phyloP scores from a whole-genome alignment of 2,797 vertebrate species.

The Micromesistius poutassou region DNA sequence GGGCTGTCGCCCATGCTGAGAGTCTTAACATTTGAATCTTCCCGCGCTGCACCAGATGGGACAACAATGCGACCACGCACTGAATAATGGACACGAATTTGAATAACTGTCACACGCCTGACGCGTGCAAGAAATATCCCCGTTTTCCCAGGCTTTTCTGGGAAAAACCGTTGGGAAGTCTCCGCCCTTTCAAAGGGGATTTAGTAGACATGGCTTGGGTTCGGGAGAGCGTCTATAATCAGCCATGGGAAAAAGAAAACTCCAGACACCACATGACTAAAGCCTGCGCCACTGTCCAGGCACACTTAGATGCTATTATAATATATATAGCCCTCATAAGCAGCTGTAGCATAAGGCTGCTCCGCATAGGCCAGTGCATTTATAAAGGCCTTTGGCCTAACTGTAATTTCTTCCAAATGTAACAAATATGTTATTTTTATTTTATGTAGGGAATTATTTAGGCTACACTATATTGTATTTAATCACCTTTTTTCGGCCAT shows the following conservation, averaged over 20 bases:
- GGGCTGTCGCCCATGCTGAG: not conserved
- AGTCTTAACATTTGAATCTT: conserved; percentile 53
- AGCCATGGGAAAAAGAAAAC: conserved; percentile 43
- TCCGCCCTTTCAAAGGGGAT: conserved; percentile 48
- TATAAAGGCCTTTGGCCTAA: not conserved
- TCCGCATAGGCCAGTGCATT: not conserved
- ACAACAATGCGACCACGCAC: conserved; percentile 55
- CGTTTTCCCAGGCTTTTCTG: conserved; percentile 59
- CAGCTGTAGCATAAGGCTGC: conserved; percentile 1
- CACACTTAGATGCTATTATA: not conserved
- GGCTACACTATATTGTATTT: not conserved
- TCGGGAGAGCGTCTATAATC: conserved; percentile 39
- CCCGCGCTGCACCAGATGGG: conserved; percentile 71
- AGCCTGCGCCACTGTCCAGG: conserved; percentile 8
- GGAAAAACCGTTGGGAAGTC: conserved; percentile 60
- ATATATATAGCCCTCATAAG: not conserved
- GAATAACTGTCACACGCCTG: conserved; percentile 79
- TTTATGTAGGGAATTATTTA: not conserved
- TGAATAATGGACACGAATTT: conserved; percentile 69
- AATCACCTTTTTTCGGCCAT: not conserved
- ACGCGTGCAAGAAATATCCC: conserved; percentile 72
- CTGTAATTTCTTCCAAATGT: not conserved
- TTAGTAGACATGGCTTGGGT: conserved; percentile 24
- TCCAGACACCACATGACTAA: conserved; percentile 41
- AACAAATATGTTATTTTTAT: not conserved